A percentile compares a stretch with the other conserved stretches of the same genome.
Evolutionary conservation across 1,140 invertebrate genomes (phyloP).

Genomic region (Prorops nasuta): DNA sequence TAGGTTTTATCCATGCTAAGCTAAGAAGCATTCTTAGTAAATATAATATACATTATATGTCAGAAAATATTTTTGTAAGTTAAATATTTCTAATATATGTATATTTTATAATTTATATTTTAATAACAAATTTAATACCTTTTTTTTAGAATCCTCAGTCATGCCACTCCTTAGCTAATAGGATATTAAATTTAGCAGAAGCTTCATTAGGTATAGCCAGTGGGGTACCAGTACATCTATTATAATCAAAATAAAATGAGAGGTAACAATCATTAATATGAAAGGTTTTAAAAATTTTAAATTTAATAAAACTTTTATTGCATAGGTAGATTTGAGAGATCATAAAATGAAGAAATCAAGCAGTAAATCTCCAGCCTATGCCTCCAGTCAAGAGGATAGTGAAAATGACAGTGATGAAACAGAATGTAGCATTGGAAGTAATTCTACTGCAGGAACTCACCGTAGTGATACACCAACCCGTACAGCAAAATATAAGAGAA

Average conservation of each 20-base stretch:
- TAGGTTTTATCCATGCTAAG: conserved; percentile 29
- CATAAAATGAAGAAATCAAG: conserved; percentile 38
- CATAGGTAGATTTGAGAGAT: neutral
- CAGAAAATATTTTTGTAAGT: conserved; percentile 41
- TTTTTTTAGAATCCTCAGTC: conserved; percentile 27
- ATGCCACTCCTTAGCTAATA: conserved; percentile 27
- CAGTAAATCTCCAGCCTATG: conserved; percentile 36
- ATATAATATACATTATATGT: conserved; percentile 41
- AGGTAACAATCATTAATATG: neutral
- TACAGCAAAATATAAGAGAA: conserved; percentile 62
- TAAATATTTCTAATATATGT: neutral
- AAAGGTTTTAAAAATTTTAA: neutral
- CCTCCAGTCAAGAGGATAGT: conserved; percentile 51
- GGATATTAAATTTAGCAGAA: conserved; percentile 38
- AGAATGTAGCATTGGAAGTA: conserved; percentile 78
- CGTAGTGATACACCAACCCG: conserved; percentile 84
- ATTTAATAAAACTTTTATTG: neutral
- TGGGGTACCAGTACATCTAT: conserved; percentile 30
- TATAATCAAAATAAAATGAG: conserved; percentile 1
- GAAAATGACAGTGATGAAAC: conserved; percentile 67
- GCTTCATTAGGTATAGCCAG: conserved; percentile 32
- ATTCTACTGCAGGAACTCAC: conserved; percentile 80
- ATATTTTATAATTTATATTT: conserved; percentile 1
- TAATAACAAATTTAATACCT: conserved; percentile 6
- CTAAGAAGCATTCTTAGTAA: conserved; percentile 35